phyloP scores from a whole-genome alignment of 2,888 invertebrate genomes.

The Eristalis pertinax region DNA sequence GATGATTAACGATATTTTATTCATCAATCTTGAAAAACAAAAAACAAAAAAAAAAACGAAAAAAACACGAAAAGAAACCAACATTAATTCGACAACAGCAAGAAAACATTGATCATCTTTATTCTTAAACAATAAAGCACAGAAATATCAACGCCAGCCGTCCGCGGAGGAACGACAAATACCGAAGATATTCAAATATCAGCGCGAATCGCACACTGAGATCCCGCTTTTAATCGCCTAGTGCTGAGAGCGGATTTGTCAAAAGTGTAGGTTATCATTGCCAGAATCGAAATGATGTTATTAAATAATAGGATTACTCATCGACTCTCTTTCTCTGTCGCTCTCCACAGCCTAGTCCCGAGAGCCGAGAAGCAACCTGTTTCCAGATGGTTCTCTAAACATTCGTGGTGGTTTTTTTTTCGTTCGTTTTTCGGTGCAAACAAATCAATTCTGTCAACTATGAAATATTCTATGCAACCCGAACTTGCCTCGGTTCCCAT shows the following conservation, averaged over 20 bases:
- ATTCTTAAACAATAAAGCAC: conserved; percentile 35
- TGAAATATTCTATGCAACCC: neutral
- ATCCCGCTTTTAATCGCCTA: conserved; percentile 20
- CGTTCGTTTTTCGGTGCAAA: neutral
- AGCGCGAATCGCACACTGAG: neutral
- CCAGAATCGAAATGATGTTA: conserved; percentile 16
- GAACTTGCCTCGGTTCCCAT: neutral
- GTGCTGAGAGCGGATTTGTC: conserved; percentile 22
- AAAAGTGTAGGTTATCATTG: conserved; percentile 17
- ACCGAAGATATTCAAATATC: neutral
- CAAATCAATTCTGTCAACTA: conserved; percentile 42
- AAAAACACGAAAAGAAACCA: too few species aligned
- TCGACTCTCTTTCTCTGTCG: neutral
- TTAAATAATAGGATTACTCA: conserved; percentile 50
- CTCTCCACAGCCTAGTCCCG: neutral
- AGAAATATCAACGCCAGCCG: neutral
- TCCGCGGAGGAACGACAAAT: neutral
- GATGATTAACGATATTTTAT: conserved; percentile 18
- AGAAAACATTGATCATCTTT: conserved; percentile 36
- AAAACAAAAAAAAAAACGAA: neutral
- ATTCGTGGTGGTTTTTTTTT: too few species aligned
- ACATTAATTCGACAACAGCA: too few species aligned
- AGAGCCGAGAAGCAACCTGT: neutral
- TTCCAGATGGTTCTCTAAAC: neutral
- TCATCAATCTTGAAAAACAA: neutral